These are phyloP conservation scores for Bettongia penicillata DNA, from an alignment of 2,113 vertebrate species.

Conservation along the genomic window DNA sequence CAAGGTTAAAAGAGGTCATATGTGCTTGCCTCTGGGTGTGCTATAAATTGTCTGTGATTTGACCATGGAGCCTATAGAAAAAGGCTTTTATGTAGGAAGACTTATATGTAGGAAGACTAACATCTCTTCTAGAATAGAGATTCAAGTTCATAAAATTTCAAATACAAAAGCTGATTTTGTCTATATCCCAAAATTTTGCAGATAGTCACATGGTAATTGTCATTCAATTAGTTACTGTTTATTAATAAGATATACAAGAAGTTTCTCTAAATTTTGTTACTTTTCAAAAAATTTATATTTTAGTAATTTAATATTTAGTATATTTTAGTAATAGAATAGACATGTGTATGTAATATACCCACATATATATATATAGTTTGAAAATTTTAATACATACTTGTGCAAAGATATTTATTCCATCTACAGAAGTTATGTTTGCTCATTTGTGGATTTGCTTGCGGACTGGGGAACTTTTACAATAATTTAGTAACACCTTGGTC, in stretches of 20 bases:
- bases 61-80: slow-evolving; percentile 37
- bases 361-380: too few relatives aligned
- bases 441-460: too few relatives aligned
- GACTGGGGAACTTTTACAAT: background rate
- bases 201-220: background rate
- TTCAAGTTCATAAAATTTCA: background rate
- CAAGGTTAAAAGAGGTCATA: background rate
- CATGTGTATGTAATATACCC: too few relatives aligned
- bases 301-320: background rate
- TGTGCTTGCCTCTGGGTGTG: background rate
- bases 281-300: background rate
- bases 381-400: too few relatives aligned
- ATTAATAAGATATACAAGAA: background rate
- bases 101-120: slow-evolving; percentile 26
- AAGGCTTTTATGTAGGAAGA: background rate
- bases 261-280: background rate
- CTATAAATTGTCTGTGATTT: slow-evolving; percentile 43
- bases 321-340: too few relatives aligned
- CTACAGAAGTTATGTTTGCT: too few relatives aligned
- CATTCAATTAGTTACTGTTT: background rate
- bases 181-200: background rate
- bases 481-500: background rate
- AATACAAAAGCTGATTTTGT: background rate
- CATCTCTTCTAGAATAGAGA: background rate
- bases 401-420: too few relatives aligned